Conservation (phyloP, 2,888 invertebrate species). For the Monoplex corrugatus region DNA sequence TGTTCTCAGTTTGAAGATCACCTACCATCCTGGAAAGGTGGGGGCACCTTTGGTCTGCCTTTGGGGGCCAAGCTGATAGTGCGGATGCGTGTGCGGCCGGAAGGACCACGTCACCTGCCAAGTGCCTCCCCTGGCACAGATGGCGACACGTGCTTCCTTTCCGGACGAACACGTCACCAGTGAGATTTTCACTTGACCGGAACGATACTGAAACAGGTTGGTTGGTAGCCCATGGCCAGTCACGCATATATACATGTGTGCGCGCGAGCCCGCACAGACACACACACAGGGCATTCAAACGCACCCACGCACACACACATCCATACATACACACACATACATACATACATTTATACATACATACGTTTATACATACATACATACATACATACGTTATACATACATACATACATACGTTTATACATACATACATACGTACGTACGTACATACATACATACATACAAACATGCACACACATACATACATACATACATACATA, state of each 20-base stretch:
- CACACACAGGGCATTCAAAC: too few species aligned
- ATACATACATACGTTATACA: too few species aligned
- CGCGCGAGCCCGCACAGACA: too few species aligned
- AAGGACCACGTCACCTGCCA: conserved; percentile 75
- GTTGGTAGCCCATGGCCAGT: too few species aligned
- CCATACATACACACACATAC: too few species aligned
- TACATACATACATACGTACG: too few species aligned
- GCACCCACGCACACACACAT: too few species aligned
- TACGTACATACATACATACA: too few species aligned
- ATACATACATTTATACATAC: too few species aligned
- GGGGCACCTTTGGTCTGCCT: conserved; percentile 77
- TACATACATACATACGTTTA: too few species aligned
- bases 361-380: background rate
- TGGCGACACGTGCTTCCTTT: conserved; percentile 68
- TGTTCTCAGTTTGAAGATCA: conserved; percentile 65
- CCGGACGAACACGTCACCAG: conserved; percentile 69
- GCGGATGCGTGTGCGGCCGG: conserved; percentile 71
- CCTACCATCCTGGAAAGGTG: conserved; percentile 74
- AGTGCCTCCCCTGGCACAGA: conserved; percentile 70
- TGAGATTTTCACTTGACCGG: conserved; percentile 68
- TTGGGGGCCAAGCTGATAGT: conserved; percentile 75
- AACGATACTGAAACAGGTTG: background rate
- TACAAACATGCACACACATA: background rate
- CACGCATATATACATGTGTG: too few species aligned
- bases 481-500: background rate